Conservation (phyloP, 64 coral and sea anemone genomes). For the Porites australiensis region DNA sequence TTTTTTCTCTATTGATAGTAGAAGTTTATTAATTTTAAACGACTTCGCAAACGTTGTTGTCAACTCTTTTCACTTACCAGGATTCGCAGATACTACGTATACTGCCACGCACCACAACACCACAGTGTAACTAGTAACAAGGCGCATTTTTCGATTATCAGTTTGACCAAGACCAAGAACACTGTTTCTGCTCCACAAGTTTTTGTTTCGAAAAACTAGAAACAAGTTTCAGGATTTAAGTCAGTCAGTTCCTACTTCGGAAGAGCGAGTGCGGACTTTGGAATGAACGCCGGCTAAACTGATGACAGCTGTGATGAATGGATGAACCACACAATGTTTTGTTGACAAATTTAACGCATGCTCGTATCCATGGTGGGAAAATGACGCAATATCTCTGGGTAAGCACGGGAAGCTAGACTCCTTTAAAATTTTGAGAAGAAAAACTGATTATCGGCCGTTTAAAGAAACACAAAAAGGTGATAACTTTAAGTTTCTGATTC, state of each 20-base stretch:
- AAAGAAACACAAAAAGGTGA: too few species aligned
- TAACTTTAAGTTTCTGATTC: too few species aligned
- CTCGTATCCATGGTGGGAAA: conserved; percentile 11
- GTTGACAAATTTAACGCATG: conserved; percentile 24
- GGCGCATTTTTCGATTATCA: neutral
- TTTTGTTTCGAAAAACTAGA: neutral
- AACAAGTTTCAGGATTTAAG: neutral
- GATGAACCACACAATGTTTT: conserved; percentile 17
- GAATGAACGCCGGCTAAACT: neutral
- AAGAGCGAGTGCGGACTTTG: neutral
- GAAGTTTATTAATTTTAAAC: neutral
- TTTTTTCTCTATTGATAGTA: neutral
- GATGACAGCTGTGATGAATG: too few species aligned
- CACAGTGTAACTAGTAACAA: neutral
- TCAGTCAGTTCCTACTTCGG: too few species aligned
- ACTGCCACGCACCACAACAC: conserved; percentile 8
- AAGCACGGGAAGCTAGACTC: too few species aligned
- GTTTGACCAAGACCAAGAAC: neutral
- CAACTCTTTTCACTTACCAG: neutral
- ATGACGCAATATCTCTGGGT: conserved; percentile 5
- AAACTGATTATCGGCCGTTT: too few species aligned
- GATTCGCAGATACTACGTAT: neutral
- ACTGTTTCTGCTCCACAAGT: neutral
- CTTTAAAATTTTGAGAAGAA: too few species aligned
- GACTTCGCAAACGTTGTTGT: neutral